These are phyloP conservation scores for Tauraco hartlaubi DNA, from an alignment of 2,797 vertebrate species.

Conservation along the genomic window DNA sequence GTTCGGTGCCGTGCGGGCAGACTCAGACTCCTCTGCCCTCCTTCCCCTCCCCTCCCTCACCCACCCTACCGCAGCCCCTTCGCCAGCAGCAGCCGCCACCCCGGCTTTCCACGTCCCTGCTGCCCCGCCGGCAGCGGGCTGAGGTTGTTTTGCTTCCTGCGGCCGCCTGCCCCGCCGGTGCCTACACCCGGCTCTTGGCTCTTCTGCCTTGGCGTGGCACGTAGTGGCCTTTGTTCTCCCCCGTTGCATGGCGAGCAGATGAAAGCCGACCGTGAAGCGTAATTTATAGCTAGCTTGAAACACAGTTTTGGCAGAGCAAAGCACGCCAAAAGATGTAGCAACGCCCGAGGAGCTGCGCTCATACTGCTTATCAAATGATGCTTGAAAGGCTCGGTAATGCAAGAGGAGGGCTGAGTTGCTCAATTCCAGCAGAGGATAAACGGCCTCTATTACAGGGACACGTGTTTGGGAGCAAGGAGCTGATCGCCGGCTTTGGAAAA, in stretches of 20 bases:
- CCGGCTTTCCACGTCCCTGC: background rate
- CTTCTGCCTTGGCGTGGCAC: slow-evolving; percentile 33
- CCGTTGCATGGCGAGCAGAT: slow-evolving; percentile 34
- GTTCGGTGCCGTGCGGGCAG: rapidly evolving
- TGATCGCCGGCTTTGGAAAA: slow-evolving; percentile 50
- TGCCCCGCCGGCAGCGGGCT: background rate
- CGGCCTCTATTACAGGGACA: slow-evolving; percentile 33
- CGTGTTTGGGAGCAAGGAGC: slow-evolving; percentile 44
- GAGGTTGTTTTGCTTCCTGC: background rate
- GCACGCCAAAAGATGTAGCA: slow-evolving; percentile 64
- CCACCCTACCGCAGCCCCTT: background rate
- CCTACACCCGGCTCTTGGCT: slow-evolving; percentile 5
- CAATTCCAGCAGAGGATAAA: slow-evolving; percentile 35
- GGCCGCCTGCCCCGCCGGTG: background rate
- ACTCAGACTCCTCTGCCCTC: background rate
- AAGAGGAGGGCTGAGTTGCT: slow-evolving; percentile 50
- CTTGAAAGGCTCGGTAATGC: slow-evolving; percentile 49
- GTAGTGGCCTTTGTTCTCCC: slow-evolving; percentile 4
- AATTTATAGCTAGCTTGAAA: slow-evolving; percentile 49
- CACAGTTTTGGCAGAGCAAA: slow-evolving; percentile 52
- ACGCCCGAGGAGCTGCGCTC: slow-evolving; percentile 43
- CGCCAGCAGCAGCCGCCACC: background rate
- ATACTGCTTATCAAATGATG: slow-evolving; percentile 64
- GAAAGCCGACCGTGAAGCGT: slow-evolving; percentile 16
- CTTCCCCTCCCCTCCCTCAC: background rate